These are phyloP conservation scores for Cyanoramphus novaezelandiae DNA, from an alignment of 2,113 vertebrate species.

Conservation along the genomic window DNA sequence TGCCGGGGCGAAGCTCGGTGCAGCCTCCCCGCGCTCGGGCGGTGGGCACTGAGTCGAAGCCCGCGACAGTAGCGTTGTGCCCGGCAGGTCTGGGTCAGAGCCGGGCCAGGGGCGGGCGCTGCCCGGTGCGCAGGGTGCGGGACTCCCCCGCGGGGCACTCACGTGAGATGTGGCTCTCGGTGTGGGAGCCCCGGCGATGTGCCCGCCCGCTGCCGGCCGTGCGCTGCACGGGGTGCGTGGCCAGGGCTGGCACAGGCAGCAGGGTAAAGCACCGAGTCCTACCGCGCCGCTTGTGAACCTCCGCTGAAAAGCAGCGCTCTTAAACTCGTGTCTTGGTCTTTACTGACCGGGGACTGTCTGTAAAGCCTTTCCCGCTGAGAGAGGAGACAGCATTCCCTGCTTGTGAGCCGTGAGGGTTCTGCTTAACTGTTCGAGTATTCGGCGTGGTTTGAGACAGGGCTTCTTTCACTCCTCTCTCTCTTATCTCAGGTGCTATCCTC, in stretches of 20 bases:
- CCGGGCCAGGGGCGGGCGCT: neutral
- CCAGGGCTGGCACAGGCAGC: neutral
- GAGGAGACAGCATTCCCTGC: neutral
- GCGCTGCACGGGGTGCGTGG: fast-evolving
- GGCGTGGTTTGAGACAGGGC: neutral
- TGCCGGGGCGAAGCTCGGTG: fast-evolving
- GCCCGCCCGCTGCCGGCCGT: neutral
- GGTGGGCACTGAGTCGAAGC: neutral
- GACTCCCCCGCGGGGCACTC: neutral
- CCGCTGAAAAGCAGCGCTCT: neutral
- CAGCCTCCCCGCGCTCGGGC: too few species aligned
- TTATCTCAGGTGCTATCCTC: neutral
- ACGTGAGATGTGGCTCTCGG: fast-evolving
- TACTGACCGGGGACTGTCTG: neutral
- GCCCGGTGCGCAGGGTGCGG: neutral
- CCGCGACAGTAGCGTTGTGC: fast-evolving
- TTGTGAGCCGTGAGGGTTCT: neutral
- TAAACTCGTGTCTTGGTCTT: neutral
- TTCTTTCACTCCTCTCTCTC: neutral
- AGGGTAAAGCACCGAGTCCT: neutral
- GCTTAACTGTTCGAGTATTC: neutral
- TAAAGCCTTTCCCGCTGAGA: neutral
- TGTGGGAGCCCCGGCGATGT: neutral
- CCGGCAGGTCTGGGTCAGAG: neutral
- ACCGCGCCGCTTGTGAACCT: neutral